phyloP scores from a whole-genome alignment of 2,113 vertebrate species.

The Macaca mulatta region DNA sequence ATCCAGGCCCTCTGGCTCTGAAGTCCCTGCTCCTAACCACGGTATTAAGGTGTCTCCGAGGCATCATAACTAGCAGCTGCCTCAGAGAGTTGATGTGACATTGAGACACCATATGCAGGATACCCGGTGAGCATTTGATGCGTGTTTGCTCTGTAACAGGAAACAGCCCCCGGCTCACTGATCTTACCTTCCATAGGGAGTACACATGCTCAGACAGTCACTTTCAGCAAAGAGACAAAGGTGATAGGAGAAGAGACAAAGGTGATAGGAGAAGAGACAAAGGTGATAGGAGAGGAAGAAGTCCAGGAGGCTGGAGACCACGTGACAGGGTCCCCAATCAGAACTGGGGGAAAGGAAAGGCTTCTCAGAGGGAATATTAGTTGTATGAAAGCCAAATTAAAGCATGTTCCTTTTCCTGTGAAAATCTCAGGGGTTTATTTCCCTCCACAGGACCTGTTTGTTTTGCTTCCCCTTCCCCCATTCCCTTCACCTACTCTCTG shows the following conservation, averaged over 20 bases:
- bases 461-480: not conserved
- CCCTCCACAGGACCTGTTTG: no score
- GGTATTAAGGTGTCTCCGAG: rapidly evolving
- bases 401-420: not conserved
- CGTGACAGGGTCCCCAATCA: rapidly evolving
- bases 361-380: not conserved
- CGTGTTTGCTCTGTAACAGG: rapidly evolving
- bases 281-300: not conserved
- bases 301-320: rapidly evolving
- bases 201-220: not conserved
- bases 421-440: not conserved
- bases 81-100: not conserved
- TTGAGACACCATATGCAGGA: not conserved
- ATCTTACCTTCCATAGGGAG: not conserved
- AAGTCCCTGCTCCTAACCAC: not conserved
- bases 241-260: not conserved
- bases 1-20: not conserved
- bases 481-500: not conserved
- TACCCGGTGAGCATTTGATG: not conserved
- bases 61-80: not conserved
- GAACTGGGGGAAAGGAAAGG: not conserved
- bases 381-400: not conserved
- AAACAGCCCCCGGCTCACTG: not conserved
- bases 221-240: no score
- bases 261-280: not conserved